Evolutionary conservation across 2,113 vertebrate genomes (phyloP), one percentile per base, ranked within the genome.

Genomic region (Podarcis cretensis): DNA sequence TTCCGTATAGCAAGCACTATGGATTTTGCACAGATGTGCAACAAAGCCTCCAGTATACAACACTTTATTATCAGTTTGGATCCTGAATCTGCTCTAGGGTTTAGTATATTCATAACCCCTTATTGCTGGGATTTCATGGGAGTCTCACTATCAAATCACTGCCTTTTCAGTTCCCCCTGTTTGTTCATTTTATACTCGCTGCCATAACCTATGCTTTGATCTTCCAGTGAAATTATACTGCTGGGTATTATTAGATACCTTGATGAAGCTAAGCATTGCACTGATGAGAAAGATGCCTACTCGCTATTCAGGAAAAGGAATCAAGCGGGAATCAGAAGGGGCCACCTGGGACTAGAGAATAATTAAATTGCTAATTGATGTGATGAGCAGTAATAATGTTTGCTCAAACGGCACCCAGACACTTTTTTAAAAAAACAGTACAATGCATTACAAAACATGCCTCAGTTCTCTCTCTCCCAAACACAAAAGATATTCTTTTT

Each of bases 381-480:
- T 75, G 74, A 87, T 75, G 83, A 27, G 25, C 57, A 91, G 69
- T 23, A 2, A 37, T 40, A 40, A 0, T 5, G 16, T n/a, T 85
- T 81, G 65, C 12, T 87, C 3, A 18, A 77, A 69, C 27, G 6
- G 59, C 81, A 27, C 59, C 59, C 86, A 59, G 48, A 54, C 48
- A 32, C 25, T 69, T 30, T 63, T 27, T 54, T 25, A 69, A 20
- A 54, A n/a, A 63, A 81, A 81, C 57, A 5, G 7, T 77, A 54
- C 14, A 23, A 48, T 16, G 8, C 54, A 3, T 23, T 27, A 2
- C 2, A 87, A 71, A 9, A 59, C 80, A 81, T 87, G 68, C 71
- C 81, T 20, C 1, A 5, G 0, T 0, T 78, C 30, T 85, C 30
- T 23, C 27, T 23, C 73, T 10, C 40, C 25, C 5, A 25, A 10